Evolutionary conservation across 1,140 invertebrate genomes (phyloP).

Genomic region (Neodiprion lecontei): DNA sequence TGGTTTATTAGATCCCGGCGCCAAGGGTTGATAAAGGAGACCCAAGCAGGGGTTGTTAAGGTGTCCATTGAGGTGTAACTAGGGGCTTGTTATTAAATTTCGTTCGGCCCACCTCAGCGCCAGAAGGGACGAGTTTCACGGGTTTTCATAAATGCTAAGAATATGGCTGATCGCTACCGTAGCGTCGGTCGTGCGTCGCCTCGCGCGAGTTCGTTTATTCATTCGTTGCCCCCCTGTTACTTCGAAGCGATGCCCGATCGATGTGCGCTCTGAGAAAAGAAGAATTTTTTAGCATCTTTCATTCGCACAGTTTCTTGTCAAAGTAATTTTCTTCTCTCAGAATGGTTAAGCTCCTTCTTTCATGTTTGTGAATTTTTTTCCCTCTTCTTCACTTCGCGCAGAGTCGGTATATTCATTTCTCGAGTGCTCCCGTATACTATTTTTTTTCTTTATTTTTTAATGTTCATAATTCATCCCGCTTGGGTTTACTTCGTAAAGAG

Average conservation of each 20-base stretch:
- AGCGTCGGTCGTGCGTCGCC: slow-evolving; percentile 31
- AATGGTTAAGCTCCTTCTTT: too few relatives aligned
- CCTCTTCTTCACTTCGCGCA: too few relatives aligned
- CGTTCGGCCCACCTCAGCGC: slow-evolving; percentile 52
- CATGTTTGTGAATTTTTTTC: too few relatives aligned
- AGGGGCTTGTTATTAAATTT: slow-evolving; percentile 66
- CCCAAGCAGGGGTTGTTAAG: slow-evolving; percentile 58
- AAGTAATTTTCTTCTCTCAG: too few relatives aligned
- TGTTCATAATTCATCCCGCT: too few relatives aligned
- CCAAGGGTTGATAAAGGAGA: slow-evolving; percentile 46
- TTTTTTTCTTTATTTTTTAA: too few relatives aligned
- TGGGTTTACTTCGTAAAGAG: too few relatives aligned
- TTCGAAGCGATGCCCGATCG: neutral
- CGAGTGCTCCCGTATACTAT: too few relatives aligned
- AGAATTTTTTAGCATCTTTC: neutral
- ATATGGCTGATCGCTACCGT: neutral
- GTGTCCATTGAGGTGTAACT: slow-evolving; percentile 64
- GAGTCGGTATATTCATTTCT: too few relatives aligned
- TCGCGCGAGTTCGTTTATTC: neutral
- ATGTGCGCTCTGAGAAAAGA: neutral
- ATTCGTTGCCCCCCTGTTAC: neutral
- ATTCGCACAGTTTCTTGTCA: too few relatives aligned
- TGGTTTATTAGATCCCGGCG: slow-evolving; percentile 60
- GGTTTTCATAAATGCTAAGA: slow-evolving; percentile 35
- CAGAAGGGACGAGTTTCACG: slow-evolving; percentile 50